phyloP scores from a whole-genome alignment of 2,888 invertebrate genomes.

The Amaurobius ferox region DNA sequence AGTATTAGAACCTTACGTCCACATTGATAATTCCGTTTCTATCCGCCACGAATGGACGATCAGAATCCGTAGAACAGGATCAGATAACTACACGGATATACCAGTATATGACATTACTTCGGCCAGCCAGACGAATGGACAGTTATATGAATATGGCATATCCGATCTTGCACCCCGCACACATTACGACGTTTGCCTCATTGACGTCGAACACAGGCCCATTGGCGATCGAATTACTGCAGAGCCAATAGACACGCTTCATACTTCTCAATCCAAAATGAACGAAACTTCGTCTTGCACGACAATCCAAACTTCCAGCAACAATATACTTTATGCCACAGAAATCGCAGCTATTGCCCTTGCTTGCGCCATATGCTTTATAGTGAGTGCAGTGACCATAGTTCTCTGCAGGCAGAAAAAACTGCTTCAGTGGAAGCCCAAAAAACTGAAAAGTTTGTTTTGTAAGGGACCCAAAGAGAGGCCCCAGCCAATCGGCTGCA shows the following conservation, averaged over 20 bases:
- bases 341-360: conserved; percentile 39
- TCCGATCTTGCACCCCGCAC: conserved; percentile 49
- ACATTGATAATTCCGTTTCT: not conserved
- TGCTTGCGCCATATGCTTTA: conserved; percentile 44
- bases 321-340: conserved; percentile 21
- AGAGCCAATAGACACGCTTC: not conserved
- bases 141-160: conserved; percentile 47
- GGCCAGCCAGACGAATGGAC: conserved; percentile 26
- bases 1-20: not conserved
- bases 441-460: conserved; percentile 29
- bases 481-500: conserved; percentile 32
- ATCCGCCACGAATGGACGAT: conserved; percentile 60
- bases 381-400: conserved; percentile 31
- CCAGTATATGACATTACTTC: conserved; percentile 58
- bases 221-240: not conserved
- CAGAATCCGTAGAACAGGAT: conserved; percentile 33
- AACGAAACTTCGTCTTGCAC: conserved; percentile 23
- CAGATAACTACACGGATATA: conserved; percentile 45
- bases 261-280: not conserved
- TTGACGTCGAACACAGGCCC: conserved; percentile 40
- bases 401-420: conserved; percentile 31
- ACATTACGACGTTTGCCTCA: conserved; percentile 55
- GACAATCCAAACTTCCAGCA: conserved; percentile 32
- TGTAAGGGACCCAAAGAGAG: conserved; percentile 17
- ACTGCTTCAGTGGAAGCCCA: conserved; percentile 9